Evolutionary conservation across 1,140 invertebrate genomes (phyloP).

Genomic region (Atta texana): DNA sequence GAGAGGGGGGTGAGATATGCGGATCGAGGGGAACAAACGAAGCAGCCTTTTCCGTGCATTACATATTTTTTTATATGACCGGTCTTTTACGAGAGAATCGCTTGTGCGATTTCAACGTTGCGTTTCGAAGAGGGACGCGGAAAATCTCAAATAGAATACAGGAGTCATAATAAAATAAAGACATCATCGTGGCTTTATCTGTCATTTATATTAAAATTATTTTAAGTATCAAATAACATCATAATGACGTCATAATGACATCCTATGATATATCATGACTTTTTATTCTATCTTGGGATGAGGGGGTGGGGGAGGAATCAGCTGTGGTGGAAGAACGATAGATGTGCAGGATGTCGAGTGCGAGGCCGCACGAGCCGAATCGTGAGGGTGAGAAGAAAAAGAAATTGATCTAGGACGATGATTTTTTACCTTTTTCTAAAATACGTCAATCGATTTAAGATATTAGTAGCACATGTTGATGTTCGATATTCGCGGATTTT

Average conservation of each 20-base stretch:
- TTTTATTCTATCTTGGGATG: too few species aligned
- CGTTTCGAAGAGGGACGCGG: background rate
- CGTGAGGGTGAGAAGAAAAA: constrained; percentile 10
- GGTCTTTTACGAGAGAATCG: constrained; percentile 10
- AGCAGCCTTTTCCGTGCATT: constrained; percentile 49
- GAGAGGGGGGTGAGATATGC: background rate
- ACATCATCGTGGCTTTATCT: too few species aligned
- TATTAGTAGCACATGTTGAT: constrained; percentile 61
- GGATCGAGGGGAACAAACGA: constrained; percentile 22
- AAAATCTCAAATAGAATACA: background rate
- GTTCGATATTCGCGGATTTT: constrained; percentile 61
- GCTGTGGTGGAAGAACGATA: background rate
- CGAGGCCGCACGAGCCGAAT: constrained; percentile 3
- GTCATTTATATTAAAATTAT: too few species aligned
- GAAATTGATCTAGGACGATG: constrained; percentile 48
- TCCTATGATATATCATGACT: too few species aligned
- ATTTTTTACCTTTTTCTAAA: constrained; percentile 69
- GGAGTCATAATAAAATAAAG: too few species aligned
- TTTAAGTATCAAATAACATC: too few species aligned
- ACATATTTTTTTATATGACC: constrained; percentile 61
- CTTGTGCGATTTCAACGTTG: constrained; percentile 28
- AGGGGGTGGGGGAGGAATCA: too few species aligned
- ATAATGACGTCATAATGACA: too few species aligned
- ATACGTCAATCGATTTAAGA: constrained; percentile 53
- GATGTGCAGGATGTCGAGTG: background rate